phyloP scores from a whole-genome alignment of 2,113 vertebrate species.

The Gallinago jamesoni region DNA sequence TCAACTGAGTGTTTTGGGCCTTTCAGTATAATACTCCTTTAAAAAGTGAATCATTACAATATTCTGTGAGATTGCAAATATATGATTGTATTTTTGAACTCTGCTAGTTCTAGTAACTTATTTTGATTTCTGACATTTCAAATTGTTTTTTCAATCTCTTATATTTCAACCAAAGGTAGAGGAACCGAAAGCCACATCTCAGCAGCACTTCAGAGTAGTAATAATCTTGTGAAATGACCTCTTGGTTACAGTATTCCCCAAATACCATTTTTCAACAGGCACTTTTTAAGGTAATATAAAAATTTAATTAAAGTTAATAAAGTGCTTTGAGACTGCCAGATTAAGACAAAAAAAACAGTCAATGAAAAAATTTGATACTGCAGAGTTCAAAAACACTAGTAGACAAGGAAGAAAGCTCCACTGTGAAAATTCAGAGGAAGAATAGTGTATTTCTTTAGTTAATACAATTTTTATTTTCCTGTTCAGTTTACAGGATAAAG shows the following conservation, averaged over 20 bases:
- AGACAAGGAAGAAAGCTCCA: background rate
- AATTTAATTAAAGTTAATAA: slow-evolving; percentile 35
- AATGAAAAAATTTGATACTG: background rate
- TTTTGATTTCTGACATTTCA: slow-evolving; percentile 16
- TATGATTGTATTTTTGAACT: background rate
- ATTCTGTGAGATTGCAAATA: background rate
- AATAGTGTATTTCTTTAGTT: background rate
- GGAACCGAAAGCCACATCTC: background rate
- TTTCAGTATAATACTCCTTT: background rate
- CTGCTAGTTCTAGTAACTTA: background rate
- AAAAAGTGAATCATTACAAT: background rate
- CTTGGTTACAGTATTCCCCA: background rate
- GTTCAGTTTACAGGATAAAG: background rate
- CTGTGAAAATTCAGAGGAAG: background rate
- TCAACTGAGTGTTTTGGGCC: background rate
- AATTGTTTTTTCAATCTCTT: background rate
- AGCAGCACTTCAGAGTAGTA: background rate
- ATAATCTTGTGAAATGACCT: slow-evolving; percentile 37
- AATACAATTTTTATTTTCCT: background rate
- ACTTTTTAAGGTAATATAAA: slow-evolving; percentile 23
- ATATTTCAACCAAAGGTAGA: background rate
- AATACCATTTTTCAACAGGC: slow-evolving; percentile 1
- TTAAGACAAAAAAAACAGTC: background rate
- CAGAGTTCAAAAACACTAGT: background rate
- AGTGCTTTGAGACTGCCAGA: background rate